phyloP scores from a whole-genome alignment of 2,888 invertebrate genomes.

The Thymelicus acteon region DNA sequence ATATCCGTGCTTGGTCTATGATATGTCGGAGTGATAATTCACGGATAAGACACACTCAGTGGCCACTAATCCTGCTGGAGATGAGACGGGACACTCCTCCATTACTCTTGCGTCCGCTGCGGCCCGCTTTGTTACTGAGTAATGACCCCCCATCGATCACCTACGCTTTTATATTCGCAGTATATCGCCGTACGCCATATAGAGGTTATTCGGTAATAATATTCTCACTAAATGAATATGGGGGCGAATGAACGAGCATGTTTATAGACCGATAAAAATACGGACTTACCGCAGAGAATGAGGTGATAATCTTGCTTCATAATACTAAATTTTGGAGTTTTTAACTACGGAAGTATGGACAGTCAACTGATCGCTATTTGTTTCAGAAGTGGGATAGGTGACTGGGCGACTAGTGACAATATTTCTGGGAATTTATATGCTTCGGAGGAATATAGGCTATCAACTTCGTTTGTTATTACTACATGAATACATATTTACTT shows the following conservation, averaged over 20 bases:
- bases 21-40: conserved; percentile 11
- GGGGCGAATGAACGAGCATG: neutral
- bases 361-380: no score
- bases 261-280: no score
- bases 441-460: no score
- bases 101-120: conserved; percentile 17
- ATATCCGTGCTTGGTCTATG: neutral
- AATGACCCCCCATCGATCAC: conserved; percentile 24
- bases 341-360: no score
- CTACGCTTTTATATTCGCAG: conserved; percentile 28
- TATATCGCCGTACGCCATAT: conserved; percentile 11
- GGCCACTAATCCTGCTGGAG: conserved; percentile 24
- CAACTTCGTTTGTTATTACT: no score
- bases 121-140: conserved; percentile 32
- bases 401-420: no score
- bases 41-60: conserved; percentile 27
- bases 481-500: no score
- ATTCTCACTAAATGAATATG: neutral
- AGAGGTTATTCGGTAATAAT: conserved; percentile 5
- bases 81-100: conserved; percentile 17
- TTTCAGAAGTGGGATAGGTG: no score
- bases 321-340: no score
- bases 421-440: no score
- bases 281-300: no score
- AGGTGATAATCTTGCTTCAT: no score